Conservation (phyloP, 1,140 invertebrate species). For the Sycophaga agraensis region DNA sequence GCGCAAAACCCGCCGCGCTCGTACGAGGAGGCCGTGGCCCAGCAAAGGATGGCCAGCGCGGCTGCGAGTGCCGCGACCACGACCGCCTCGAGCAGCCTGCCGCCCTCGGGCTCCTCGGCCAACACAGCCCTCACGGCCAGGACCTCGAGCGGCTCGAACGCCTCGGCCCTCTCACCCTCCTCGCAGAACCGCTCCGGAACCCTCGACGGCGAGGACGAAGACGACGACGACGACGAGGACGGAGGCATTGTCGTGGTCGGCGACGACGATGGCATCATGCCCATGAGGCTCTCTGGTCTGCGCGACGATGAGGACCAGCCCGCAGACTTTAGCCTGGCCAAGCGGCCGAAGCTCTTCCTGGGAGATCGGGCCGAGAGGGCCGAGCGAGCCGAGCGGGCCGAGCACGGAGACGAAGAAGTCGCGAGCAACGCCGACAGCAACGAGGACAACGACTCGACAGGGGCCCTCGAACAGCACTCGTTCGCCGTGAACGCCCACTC, state of each 20-base stretch:
- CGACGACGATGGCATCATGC: slow-evolving; percentile 59
- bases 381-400: too few species aligned
- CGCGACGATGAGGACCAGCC: slow-evolving; percentile 61
- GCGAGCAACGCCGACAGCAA: slow-evolving; percentile 72
- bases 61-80: slow-evolving; percentile 34
- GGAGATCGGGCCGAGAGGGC: slow-evolving; percentile 63
- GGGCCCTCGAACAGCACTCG: slow-evolving; percentile 43
- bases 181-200: slow-evolving; percentile 43
- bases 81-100: slow-evolving; percentile 51
- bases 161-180: slow-evolving; percentile 43
- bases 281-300: slow-evolving; percentile 34
- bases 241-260: slow-evolving; percentile 56
- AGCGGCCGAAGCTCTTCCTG: slow-evolving; percentile 62
- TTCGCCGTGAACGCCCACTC: slow-evolving; percentile 42
- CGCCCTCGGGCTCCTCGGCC: slow-evolving; percentile 49
- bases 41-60: slow-evolving; percentile 50
- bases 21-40: slow-evolving; percentile 48
- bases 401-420: slow-evolving; percentile 63
- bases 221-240: slow-evolving; percentile 59
- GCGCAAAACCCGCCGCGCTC: slow-evolving; percentile 40
- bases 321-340: slow-evolving; percentile 70
- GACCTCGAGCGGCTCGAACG: slow-evolving; percentile 32
- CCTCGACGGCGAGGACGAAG: slow-evolving; percentile 42
- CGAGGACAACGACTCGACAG: slow-evolving; percentile 67
- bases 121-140: slow-evolving; percentile 38